phyloP scores from a whole-genome alignment of 2,113 vertebrate genomes.

The Quiscalus mexicanus region DNA sequence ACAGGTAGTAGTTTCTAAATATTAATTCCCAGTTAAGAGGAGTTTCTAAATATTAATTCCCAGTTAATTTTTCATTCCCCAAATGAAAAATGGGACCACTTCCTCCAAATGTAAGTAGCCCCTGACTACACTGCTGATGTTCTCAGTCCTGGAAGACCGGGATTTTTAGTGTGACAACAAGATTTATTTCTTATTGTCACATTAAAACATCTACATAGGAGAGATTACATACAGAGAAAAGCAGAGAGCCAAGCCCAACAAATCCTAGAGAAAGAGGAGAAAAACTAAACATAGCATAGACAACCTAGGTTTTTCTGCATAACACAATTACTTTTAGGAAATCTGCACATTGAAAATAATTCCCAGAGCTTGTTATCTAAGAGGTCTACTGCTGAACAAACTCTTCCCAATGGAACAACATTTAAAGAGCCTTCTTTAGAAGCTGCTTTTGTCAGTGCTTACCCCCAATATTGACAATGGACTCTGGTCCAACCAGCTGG shows the following conservation, averaged over 20 bases:
- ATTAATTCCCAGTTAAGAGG: neutral
- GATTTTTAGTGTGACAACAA: neutral
- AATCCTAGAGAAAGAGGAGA: neutral
- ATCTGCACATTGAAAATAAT: neutral
- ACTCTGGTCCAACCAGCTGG: constrained; percentile 89
- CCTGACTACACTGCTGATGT: neutral
- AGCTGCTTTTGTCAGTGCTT: constrained; percentile 30
- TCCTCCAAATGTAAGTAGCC: neutral
- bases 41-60: neutral
- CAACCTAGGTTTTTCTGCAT: neutral
- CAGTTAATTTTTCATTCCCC: neutral
- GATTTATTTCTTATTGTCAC: neutral
- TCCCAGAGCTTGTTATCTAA: neutral
- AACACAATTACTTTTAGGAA: neutral
- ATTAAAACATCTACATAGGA: too few relatives aligned
- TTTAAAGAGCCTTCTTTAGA: neutral
- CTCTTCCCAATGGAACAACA: neutral
- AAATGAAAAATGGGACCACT: neutral
- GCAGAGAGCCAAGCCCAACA: too few relatives aligned
- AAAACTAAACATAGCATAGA: neutral
- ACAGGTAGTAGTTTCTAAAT: neutral
- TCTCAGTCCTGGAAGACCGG: neutral
- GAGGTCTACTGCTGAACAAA: neutral
- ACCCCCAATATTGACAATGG: constrained; percentile 90
- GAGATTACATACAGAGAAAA: too few relatives aligned